Percentiles rank a stretch among this genome's conserved stretches.
phyloP scores from a whole-genome alignment of 2,797 vertebrate genomes.

The Esox masquinongy region DNA sequence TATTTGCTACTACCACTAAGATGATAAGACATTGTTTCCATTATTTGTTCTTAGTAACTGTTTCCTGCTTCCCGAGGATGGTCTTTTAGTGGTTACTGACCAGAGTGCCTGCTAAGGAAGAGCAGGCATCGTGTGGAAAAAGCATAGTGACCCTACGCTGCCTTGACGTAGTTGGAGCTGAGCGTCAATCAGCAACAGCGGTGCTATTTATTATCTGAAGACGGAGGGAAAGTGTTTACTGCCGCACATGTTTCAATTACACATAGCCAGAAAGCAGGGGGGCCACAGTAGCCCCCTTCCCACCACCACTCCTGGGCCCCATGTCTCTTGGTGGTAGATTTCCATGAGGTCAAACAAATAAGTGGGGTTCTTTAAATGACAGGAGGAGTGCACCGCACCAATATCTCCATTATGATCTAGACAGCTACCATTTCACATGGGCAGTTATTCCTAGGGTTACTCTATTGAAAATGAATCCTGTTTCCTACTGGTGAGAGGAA shows the following conservation, averaged over 20 bases:
- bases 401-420: conserved; percentile 59
- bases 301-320: conserved; percentile 27
- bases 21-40: not conserved
- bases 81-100: conserved; percentile 42
- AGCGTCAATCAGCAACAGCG: conserved; percentile 65
- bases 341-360: conserved; percentile 75
- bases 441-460: conserved; percentile 48
- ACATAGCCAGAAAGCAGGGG: conserved; percentile 35
- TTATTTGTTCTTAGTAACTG: conserved; percentile 42
- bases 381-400: conserved; percentile 39
- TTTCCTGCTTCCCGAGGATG: conserved; percentile 43
- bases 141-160: conserved; percentile 27
- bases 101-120: conserved; percentile 51
- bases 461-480: conserved; percentile 41
- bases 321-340: conserved; percentile 57
- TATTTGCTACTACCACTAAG: too few species aligned
- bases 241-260: conserved; percentile 57
- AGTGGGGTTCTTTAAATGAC: conserved; percentile 55
- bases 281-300: conserved; percentile 20
- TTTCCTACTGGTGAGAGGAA: conserved; percentile 22
- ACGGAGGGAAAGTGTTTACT: conserved; percentile 59
- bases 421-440: conserved; percentile 57
- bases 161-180: conserved; percentile 53
- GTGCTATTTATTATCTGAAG: conserved; percentile 71
- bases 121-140: conserved; percentile 56